Evolutionary conservation across 2,797 vertebrate genomes (phyloP), one percentile per base, ranked within the genome.

Genomic region (Acanthurus tractus): DNA sequence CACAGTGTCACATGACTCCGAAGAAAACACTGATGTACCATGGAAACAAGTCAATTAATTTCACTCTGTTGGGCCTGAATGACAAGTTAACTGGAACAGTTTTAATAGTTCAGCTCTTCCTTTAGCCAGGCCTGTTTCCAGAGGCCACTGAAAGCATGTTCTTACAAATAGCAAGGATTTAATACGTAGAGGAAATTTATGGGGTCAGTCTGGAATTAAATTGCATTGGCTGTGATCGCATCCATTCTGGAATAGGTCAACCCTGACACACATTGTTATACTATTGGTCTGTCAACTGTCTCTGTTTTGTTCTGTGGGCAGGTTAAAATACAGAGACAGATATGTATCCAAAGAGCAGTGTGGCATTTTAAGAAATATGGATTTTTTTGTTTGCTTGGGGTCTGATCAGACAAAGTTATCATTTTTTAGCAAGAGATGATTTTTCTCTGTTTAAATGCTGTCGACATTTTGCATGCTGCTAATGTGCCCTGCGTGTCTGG

Each of bases 211-310:
- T 69, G 75, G 72, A 79, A 79, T 74, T 81, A 50, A 84, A 86
- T 42, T 81, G 63, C 70, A 61, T 57, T 68, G 72, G 56, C 66
- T 44, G 55, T 58, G 64, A 73, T 52, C 42, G 48, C 67, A 82
- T 87, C 75, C 63, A 85, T 79, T 34, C 54, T 74, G 68, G 54
- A 70, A 76, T 75, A 76, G 85, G 86, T 85, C 79, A 82, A 46
- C 63, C 45, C 46, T 42, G 45, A 74, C 65, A 74, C 55, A 20
- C 63, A 40, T 17, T 12, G 2, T 50, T 25, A 40, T 46, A 23
- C 20, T 8, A 12, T 9, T 42, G 22, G 45, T 23, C 25, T 46
- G 18, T 58, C 9, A 34, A 34, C 29, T 44, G 1, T 53, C 46
- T 10, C 50, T 73, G 36, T 65, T n/a, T 36, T 7, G 23, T 52